Evolutionary conservation across 1,140 invertebrate species (phyloP).

Genomic region (Aphelenchoides avenae): DNA sequence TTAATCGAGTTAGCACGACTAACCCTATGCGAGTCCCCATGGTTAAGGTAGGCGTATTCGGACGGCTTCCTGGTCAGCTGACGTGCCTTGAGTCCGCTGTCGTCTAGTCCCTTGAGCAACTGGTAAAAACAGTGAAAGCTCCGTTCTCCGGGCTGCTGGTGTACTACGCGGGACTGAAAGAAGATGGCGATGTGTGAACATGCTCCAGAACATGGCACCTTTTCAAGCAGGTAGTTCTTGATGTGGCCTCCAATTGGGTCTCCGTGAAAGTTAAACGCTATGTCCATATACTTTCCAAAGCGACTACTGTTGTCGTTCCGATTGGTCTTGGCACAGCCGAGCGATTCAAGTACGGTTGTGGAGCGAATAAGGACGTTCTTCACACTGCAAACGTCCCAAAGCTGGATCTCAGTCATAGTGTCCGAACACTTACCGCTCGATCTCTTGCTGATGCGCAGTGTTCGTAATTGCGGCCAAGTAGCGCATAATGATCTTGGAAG

Average conservation of each 20-base stretch:
- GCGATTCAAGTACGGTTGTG: conserved; percentile 65
- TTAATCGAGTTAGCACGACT: too few species aligned
- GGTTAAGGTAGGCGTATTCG: conserved; percentile 66
- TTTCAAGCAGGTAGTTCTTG: conserved; percentile 93
- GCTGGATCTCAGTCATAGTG: neutral
- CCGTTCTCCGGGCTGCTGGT: conserved; percentile 90
- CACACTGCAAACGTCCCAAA: conserved; percentile 49
- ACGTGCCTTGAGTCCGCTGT: conserved; percentile 76
- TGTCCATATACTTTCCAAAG: conserved; percentile 92
- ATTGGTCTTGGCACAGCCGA: conserved; percentile 66
- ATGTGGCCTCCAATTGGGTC: conserved; percentile 99
- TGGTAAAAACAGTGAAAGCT: conserved; percentile 99
- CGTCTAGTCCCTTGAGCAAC: conserved; percentile 78
- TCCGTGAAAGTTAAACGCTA: conserved; percentile 96
- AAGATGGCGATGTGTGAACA: neutral
- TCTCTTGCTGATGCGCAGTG: conserved; percentile 70
- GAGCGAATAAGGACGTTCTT: conserved; percentile 67
- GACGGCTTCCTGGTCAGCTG: conserved; percentile 72
- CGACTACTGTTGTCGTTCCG: conserved; percentile 67
- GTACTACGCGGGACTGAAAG: conserved; percentile 92
- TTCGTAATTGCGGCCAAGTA: conserved; percentile 76
- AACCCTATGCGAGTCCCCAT: conserved; percentile 74
- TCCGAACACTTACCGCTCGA: conserved; percentile 64
- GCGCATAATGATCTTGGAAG: conserved; percentile 93
- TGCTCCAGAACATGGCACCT: conserved; percentile 58